phyloP scores from a whole-genome alignment of 2,797 vertebrate genomes.

The Diplodus sargus region DNA sequence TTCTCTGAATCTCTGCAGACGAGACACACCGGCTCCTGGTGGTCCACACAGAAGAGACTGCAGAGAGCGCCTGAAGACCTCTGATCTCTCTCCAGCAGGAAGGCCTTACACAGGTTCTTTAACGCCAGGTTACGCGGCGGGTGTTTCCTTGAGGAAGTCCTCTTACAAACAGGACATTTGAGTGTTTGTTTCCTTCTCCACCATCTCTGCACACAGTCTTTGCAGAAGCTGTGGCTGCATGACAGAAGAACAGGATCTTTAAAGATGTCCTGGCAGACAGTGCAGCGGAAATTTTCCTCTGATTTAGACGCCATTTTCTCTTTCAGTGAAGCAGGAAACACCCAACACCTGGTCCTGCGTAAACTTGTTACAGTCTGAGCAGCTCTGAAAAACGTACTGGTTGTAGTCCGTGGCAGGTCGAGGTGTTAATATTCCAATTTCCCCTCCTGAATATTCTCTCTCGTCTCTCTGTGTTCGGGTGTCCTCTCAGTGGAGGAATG shows the following conservation, averaged over 20 bases:
- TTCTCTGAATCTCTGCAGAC: conserved; percentile 18
- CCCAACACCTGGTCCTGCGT: no score
- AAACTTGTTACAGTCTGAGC: no score
- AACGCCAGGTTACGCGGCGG: no score
- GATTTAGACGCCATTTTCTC: background rate
- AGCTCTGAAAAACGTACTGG: no score
- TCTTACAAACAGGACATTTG: background rate
- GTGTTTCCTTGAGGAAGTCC: background rate
- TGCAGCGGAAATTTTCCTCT: background rate
- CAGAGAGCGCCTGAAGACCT: background rate
- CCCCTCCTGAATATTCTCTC: no score
- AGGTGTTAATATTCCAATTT: no score
- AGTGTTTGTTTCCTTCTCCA: background rate
- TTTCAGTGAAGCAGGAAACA: background rate
- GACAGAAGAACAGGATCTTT: background rate
- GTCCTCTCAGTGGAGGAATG: no score
- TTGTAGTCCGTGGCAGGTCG: no score
- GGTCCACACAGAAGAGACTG: conserved; percentile 19
- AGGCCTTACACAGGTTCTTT: background rate
- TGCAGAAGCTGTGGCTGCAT: background rate
- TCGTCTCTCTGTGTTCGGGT: no score
- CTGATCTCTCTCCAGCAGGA: background rate
- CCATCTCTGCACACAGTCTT: background rate
- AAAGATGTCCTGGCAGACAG: background rate
- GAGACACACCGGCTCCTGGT: conserved; percentile 7